These are phyloP conservation scores for Patella ulyssiponensis DNA, from an alignment of 2,888 invertebrate genomes.

Conservation along the genomic window DNA sequence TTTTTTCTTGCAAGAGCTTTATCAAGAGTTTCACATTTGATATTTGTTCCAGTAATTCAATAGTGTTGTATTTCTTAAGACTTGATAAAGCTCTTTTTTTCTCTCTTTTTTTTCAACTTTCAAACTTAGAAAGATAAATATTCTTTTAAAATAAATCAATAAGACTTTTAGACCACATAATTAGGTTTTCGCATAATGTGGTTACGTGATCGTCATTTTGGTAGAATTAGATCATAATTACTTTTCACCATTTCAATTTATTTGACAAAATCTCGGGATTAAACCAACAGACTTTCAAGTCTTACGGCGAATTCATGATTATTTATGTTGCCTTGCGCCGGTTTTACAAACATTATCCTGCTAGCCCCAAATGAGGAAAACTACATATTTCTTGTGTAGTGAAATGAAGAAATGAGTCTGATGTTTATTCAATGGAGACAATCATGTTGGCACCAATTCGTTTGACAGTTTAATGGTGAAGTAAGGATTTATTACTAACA, in stretches of 20 bases:
- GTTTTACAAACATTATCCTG: not conserved
- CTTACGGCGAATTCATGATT: constrained; percentile 5
- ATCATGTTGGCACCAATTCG: constrained; percentile 24
- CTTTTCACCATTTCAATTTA: constrained; percentile 12
- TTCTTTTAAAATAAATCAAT: constrained; percentile 1
- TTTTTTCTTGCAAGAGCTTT: too few relatives aligned
- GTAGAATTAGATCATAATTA: constrained; percentile 7
- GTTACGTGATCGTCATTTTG: constrained; percentile 5
- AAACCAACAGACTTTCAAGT: constrained; percentile 7
- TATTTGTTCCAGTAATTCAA: too few relatives aligned
- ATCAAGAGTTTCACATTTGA: too few relatives aligned
- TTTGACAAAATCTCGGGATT: constrained; percentile 10
- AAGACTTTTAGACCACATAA: constrained; percentile 2
- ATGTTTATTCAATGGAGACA: constrained; percentile 30
- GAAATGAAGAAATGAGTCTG: constrained; percentile 22
- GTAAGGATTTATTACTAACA: constrained; percentile 22
- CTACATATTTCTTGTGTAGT: constrained; percentile 15
- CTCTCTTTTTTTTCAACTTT: too few relatives aligned
- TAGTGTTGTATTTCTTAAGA: too few relatives aligned
- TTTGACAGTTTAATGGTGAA: constrained; percentile 26
- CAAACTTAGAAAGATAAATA: not conserved
- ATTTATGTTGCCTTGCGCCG: not conserved
- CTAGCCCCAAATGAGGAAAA: not conserved
- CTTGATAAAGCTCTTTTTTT: too few relatives aligned
- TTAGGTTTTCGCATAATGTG: constrained; percentile 10